phyloP scores from a whole-genome alignment of 2,113 vertebrate species.

The Myiozetetes cayanensis region DNA sequence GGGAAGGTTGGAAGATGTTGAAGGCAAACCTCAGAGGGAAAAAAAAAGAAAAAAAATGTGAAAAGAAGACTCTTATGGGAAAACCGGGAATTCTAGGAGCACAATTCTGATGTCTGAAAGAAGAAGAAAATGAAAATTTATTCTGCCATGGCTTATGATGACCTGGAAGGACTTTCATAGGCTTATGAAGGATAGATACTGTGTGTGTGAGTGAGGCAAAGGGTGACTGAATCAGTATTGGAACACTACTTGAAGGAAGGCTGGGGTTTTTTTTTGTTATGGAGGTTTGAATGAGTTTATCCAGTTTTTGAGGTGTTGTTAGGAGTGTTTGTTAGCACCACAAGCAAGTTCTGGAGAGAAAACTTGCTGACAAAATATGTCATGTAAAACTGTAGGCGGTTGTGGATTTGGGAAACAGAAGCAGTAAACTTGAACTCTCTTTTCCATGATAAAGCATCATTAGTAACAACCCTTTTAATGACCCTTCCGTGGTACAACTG shows the following conservation, averaged over 20 bases:
- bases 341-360: conserved; percentile 15
- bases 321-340: conserved; percentile 63
- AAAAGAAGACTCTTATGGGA: conserved; percentile 29
- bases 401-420: conserved; percentile 44
- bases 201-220: conserved; percentile 10
- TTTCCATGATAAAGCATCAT: conserved; percentile 12
- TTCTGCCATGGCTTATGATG: conserved; percentile 14
- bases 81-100: conserved; percentile 49
- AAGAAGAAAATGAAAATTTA: neutral
- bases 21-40: conserved; percentile 46
- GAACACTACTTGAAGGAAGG: conserved; percentile 77
- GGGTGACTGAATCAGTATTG: conserved; percentile 68
- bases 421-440: conserved; percentile 13
- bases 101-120: conserved; percentile 59
- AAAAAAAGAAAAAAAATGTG: conserved; percentile 30
- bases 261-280: conserved; percentile 16
- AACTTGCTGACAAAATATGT: neutral
- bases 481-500: conserved; percentile 54
- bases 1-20: conserved; percentile 19
- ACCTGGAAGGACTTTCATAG: conserved; percentile 29
- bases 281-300: conserved; percentile 66
- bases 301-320: conserved; percentile 21
- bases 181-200: conserved; percentile 41
- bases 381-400: neutral
- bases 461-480: neutral